These are phyloP conservation scores for Drosophila formosana DNA, from an alignment of 2,888 invertebrate genomes.

Conservation along the genomic window DNA sequence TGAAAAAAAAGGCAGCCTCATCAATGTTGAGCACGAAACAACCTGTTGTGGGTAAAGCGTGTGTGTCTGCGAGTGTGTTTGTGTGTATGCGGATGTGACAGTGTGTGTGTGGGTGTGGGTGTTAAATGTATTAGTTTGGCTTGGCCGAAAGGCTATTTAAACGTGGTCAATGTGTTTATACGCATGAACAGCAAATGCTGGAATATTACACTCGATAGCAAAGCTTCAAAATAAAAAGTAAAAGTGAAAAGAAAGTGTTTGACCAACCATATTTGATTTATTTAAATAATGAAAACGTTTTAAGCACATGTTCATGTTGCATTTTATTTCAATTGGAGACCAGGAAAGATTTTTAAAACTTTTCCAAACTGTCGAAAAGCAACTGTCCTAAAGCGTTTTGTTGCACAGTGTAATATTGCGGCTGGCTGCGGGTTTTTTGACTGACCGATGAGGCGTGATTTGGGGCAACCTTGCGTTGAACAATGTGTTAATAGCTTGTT, in stretches of 20 bases:
- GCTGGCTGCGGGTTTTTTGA: slow-evolving; percentile 2
- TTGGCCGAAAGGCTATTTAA: slow-evolving; percentile 69
- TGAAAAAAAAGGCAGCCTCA: slow-evolving; percentile 40
- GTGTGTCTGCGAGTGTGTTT: slow-evolving; percentile 22
- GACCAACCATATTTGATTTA: too few relatives aligned
- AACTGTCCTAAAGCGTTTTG: slow-evolving; percentile 10
- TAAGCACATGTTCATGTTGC: background rate
- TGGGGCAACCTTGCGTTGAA: slow-evolving; percentile 34
- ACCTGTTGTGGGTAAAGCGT: slow-evolving; percentile 62
- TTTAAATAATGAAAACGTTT: background rate
- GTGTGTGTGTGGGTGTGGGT: slow-evolving; percentile 27
- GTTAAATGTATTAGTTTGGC: slow-evolving; percentile 72
- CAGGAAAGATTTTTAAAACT: too few relatives aligned
- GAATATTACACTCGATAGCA: slow-evolving; percentile 49
- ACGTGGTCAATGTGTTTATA: slow-evolving; percentile 73
- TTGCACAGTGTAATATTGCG: slow-evolving; percentile 35
- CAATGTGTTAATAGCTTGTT: slow-evolving; percentile 70
- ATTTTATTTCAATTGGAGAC: too few relatives aligned
- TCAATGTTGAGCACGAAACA: slow-evolving; percentile 54
- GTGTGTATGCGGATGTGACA: slow-evolving; percentile 21
- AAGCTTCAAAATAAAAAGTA: background rate
- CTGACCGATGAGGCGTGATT: slow-evolving; percentile 43
- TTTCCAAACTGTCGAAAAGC: too few relatives aligned
- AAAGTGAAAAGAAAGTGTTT: background rate
- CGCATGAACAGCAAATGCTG: slow-evolving; percentile 52